Percentiles rank a stretch among this genome's conserved stretches.
Conservation (phyloP, 2,888 invertebrate species). For the Dasypogon diadema region DNA sequence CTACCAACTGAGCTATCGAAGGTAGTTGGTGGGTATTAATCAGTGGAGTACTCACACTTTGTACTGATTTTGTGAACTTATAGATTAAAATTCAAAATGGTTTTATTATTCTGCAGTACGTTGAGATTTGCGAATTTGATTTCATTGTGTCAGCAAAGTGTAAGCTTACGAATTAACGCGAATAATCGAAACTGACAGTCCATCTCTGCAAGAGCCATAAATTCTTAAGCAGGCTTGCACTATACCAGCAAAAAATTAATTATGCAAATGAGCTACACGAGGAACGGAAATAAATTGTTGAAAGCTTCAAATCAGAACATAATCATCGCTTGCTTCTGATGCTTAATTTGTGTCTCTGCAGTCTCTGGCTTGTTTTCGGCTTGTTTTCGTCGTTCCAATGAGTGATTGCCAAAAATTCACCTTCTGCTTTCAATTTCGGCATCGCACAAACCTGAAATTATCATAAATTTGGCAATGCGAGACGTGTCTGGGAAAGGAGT, state of each 20-base stretch:
- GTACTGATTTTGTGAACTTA: not conserved
- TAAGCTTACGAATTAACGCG: no score
- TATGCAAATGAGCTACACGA: not conserved
- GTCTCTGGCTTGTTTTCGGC: not conserved
- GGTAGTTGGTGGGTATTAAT: no score
- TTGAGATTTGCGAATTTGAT: no score
- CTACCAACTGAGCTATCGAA: not conserved
- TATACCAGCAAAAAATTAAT: not conserved
- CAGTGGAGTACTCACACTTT: not conserved
- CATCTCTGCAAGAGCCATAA: no score
- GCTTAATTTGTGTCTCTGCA: not conserved
- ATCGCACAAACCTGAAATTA: not conserved
- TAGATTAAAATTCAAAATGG: no score
- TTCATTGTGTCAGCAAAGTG: no score
- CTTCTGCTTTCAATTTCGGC: not conserved
- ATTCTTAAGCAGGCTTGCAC: no score
- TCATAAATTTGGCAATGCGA: not conserved
- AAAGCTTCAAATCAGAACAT: not conserved
- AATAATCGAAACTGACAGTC: no score
- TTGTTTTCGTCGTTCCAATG: not conserved
- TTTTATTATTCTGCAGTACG: no score
- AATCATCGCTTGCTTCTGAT: not conserved
- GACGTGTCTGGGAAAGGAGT: not conserved
- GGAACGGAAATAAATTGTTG: not conserved
- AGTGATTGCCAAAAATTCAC: not conserved